Evolutionary conservation across 2,113 vertebrate species (phyloP), one percentile per base, ranked within the genome.

Genomic region (Heliornis fulica): DNA sequence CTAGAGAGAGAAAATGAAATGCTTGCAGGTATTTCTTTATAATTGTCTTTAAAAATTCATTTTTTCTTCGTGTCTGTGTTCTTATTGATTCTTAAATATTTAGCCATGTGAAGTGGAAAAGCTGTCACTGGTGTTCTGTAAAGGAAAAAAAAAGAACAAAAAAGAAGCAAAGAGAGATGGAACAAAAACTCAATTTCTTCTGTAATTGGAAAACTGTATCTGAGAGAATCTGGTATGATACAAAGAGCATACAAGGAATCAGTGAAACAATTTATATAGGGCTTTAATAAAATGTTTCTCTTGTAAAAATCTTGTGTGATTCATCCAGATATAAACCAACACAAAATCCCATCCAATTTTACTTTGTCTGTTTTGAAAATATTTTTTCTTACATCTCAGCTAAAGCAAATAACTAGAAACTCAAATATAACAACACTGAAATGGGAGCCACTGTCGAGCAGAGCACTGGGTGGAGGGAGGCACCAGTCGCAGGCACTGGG

Each of bases 271-370:
- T 79, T 90, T 92, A 84, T 36, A 70, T 15, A 86, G 17, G 16
- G 60, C 43, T 90, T 77, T 11, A 85, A 74, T 91, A 79, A 87
- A 88, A 61, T 34, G 75, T 78, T 95, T 95, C 76, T 91, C 85
- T 79, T 76, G 61, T 81, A 88, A 93, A 88, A 88, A 36, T 43
- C 48, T 59, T 34, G 21, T 70, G 64, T 80, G 61, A 66, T 89
- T 50, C 20, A 83, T 81, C 26, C 51, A 83, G 32, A 34, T 69
- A 43, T 6, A 91, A 75, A 66, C 26, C 9, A 70, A 36, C 8
- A 29, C 8, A 34, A 96, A 66, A 23, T 9, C 13, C 31, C 25
- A 40, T 13, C 14, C 36, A 70, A 16, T 76, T 83, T 74, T 32
- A 69, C 28, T 65, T 75, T 31, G 64, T 38, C 31, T 70, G 18